phyloP scores from a whole-genome alignment of 2,113 vertebrate species.

The Trachemys scripta region DNA sequence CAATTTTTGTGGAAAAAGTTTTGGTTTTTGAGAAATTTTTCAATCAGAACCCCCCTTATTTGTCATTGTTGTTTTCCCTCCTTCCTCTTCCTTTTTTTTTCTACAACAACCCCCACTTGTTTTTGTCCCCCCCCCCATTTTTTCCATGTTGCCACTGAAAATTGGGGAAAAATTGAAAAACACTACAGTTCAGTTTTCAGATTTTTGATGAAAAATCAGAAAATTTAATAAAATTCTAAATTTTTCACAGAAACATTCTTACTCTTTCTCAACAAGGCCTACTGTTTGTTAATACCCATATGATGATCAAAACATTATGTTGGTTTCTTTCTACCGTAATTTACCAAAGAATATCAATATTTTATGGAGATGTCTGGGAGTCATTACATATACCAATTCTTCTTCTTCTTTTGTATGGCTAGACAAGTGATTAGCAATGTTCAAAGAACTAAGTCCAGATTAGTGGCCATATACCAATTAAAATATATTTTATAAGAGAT shows the following conservation, averaged over 20 bases:
- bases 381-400: not conserved
- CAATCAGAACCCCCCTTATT: not conserved
- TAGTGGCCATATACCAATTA: not conserved
- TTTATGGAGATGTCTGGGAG: not conserved
- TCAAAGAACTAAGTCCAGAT: not conserved
- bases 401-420: not conserved
- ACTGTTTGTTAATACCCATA: not conserved
- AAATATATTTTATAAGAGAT: not conserved
- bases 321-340: not conserved
- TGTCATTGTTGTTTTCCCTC: not conserved
- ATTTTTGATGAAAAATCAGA: not conserved
- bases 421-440: not conserved
- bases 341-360: not conserved
- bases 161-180: not conserved
- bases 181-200: not conserved
- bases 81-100: not conserved
- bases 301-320: not conserved
- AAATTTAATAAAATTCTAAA: not conserved
- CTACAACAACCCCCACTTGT: not conserved
- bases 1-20: not conserved
- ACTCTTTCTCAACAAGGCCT: not conserved
- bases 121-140: fast-evolving
- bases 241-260: not conserved
- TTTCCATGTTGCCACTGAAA: not conserved
- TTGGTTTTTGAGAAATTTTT: not conserved